phyloP scores from a whole-genome alignment of 2,888 invertebrate species.

The Chorisops tibialis region DNA sequence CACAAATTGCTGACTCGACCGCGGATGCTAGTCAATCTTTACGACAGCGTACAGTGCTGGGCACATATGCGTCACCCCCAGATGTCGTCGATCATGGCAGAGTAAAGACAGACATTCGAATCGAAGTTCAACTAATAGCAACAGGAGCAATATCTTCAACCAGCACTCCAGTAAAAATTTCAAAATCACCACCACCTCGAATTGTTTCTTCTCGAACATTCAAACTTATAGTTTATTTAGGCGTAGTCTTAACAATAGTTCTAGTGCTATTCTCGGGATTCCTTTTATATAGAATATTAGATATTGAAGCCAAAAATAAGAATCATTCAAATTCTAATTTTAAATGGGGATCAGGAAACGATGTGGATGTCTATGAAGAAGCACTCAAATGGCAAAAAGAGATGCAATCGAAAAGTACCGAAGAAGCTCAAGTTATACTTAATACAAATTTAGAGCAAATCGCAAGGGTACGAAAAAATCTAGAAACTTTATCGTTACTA shows the following conservation, averaged over 20 bases:
- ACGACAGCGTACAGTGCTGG: slow-evolving; percentile 36
- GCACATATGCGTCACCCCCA: slow-evolving; percentile 5
- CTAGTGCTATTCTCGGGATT: slow-evolving; percentile 49
- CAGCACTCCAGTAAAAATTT: slow-evolving; percentile 26
- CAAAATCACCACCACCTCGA: slow-evolving; percentile 26
- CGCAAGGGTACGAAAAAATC: slow-evolving; percentile 76
- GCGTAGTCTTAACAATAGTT: slow-evolving; percentile 45
- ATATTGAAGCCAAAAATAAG: slow-evolving; percentile 49
- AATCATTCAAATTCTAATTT: slow-evolving; percentile 49
- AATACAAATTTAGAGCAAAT: slow-evolving; percentile 76
- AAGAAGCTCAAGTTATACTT: slow-evolving; percentile 70
- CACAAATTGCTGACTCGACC: slow-evolving; percentile 36
- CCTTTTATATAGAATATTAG: slow-evolving; percentile 49
- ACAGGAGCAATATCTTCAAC: slow-evolving; percentile 22
- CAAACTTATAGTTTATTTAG: slow-evolving; percentile 46
- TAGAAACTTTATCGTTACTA: slow-evolving; percentile 74
- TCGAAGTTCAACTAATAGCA: slow-evolving; percentile 13
- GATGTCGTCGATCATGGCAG: slow-evolving; percentile 28
- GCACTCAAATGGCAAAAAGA: slow-evolving; percentile 67
- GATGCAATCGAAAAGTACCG: slow-evolving; percentile 68
- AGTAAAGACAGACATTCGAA: slow-evolving; percentile 28
- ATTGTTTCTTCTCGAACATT: slow-evolving; percentile 30
- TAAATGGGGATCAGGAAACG: slow-evolving; percentile 53
- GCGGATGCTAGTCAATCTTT: slow-evolving; percentile 39
- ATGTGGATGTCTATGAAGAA: slow-evolving; percentile 61